Conservation (phyloP, 1,140 invertebrate species). For the Leucophenga varia region DNA sequence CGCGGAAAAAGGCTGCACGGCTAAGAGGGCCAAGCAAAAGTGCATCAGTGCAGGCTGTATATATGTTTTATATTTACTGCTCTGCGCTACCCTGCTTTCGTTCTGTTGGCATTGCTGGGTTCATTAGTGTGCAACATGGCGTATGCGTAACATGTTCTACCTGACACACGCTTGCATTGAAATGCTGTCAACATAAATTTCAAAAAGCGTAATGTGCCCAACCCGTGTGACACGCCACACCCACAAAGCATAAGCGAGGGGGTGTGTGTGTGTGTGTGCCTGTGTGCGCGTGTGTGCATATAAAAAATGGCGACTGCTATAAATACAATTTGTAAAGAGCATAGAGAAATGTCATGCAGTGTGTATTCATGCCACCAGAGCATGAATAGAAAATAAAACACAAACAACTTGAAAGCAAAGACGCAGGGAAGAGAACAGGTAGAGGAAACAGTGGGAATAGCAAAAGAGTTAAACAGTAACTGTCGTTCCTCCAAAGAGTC, state of each 20-base stretch:
- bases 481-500: no score
- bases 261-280: no score
- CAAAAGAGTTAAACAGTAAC: no score
- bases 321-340: constrained; percentile 46
- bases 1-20: constrained; percentile 34
- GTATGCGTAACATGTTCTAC: constrained; percentile 43
- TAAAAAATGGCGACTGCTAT: constrained; percentile 40
- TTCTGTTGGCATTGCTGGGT: constrained; percentile 26
- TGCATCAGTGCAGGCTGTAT: constrained; percentile 5
- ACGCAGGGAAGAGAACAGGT: no score
- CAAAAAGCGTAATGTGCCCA: constrained; percentile 31
- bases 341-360: constrained; percentile 21
- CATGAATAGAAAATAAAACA: constrained; percentile 12
- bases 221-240: constrained; percentile 38
- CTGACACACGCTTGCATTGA: constrained; percentile 30
- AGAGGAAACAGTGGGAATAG: no score
- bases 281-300: constrained; percentile 8
- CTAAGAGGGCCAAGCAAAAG: constrained; percentile 17
- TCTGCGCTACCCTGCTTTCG: constrained; percentile 2
- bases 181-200: constrained; percentile 42
- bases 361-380: constrained; percentile 27
- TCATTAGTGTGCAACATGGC: constrained; percentile 42
- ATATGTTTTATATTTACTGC: constrained; percentile 8
- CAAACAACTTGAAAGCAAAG: background rate
- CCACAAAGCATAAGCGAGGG: constrained; percentile 20